These are phyloP conservation scores for Cepaea nemoralis DNA, from an alignment of 1,140 invertebrate species.

Conservation along the genomic window DNA sequence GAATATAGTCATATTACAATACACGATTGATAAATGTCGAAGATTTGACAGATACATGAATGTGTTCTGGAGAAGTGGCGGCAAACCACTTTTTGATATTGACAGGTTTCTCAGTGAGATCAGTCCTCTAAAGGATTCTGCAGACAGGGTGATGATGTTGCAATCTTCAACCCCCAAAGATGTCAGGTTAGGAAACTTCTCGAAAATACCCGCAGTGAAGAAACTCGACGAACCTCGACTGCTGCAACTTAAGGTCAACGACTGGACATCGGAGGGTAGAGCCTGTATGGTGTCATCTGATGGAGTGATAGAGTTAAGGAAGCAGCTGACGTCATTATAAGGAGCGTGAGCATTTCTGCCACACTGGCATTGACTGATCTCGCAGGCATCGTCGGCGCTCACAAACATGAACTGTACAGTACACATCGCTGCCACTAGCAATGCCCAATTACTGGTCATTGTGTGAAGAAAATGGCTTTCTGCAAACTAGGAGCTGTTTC, in stretches of 20 bases:
- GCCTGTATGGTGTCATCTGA: background rate
- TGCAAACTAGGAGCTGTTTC: too few relatives aligned
- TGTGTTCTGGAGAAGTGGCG: background rate
- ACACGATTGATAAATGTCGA: background rate
- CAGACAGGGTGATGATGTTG: background rate
- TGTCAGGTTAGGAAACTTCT: background rate
- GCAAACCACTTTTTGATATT: background rate
- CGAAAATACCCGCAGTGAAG: background rate
- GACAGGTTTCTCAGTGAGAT: background rate
- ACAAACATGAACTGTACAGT: background rate
- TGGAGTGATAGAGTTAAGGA: background rate
- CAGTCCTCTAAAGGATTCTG: background rate
- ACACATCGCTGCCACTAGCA: background rate
- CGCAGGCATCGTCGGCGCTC: background rate
- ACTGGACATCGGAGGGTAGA: background rate
- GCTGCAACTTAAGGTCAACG: background rate
- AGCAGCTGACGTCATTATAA: slow-evolving; percentile 7
- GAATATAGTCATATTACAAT: background rate
- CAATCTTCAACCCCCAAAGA: background rate
- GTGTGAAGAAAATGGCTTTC: too few relatives aligned
- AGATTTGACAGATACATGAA: background rate
- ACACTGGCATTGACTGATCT: background rate
- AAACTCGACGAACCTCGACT: background rate
- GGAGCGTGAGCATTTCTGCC: background rate
- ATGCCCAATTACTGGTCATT: too few relatives aligned